phyloP scores from a whole-genome alignment of 2,113 vertebrate genomes.

The Zosterops hypoxanthus region DNA sequence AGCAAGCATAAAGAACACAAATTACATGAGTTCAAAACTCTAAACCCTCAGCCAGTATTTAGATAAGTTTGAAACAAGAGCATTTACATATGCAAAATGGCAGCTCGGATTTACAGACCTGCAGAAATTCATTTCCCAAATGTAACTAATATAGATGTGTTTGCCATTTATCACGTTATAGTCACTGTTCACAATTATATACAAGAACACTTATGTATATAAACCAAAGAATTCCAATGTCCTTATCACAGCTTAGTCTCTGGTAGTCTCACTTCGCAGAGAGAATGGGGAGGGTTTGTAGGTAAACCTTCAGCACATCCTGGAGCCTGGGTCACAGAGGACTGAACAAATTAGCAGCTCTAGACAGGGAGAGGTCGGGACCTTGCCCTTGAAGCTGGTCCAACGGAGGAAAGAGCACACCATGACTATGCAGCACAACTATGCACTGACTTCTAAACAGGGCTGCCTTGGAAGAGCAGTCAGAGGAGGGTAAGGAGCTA shows the following conservation, averaged over 20 bases:
- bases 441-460: background rate
- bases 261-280: background rate
- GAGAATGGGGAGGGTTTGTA: background rate
- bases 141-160: background rate
- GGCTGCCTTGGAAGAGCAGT: background rate
- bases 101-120: background rate
- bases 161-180: background rate
- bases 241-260: background rate
- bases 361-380: background rate
- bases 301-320: background rate
- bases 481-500: background rate
- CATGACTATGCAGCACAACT: background rate
- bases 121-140: background rate
- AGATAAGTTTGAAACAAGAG: background rate
- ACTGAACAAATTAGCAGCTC: background rate
- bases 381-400: background rate
- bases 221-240: background rate
- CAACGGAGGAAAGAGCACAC: background rate
- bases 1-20: background rate
- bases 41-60: background rate
- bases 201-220: background rate
- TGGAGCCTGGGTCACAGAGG: background rate
- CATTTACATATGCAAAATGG: accelerated
- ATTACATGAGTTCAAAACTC: background rate
- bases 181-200: background rate